Evolutionary conservation across 1,140 invertebrate species (phyloP).

Genomic region (Polypedilum pembai): DNA sequence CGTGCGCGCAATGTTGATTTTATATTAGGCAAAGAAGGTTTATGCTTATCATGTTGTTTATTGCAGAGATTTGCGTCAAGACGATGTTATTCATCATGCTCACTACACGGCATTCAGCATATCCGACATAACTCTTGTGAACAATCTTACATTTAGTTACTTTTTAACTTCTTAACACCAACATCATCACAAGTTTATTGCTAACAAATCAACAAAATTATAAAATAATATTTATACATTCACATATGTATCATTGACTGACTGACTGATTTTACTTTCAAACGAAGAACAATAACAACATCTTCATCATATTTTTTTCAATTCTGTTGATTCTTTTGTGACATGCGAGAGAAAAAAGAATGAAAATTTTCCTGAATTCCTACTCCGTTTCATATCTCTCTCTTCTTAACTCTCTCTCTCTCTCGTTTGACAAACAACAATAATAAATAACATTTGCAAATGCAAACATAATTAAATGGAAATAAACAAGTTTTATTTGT

Average conservation of each 20-base stretch:
- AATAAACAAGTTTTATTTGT: conserved; percentile 13
- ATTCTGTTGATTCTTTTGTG: no score
- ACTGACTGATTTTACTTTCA: background rate
- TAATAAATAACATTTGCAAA: background rate
- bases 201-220: no score
- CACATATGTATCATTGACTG: background rate
- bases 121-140: conserved; percentile 66
- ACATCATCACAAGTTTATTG: no score
- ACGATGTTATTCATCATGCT: conserved; percentile 62
- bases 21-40: conserved; percentile 16
- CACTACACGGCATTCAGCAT: conserved; percentile 55
- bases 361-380: no score
- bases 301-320: background rate
- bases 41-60: conserved; percentile 34
- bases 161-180: background rate
- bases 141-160: conserved; percentile 65
- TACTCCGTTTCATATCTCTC: no score
- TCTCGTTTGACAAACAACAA: background rate
- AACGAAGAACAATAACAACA: background rate
- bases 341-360: no score
- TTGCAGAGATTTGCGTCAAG: conserved; percentile 63
- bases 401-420: background rate
- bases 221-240: no score
- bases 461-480: conserved; percentile 19
- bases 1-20: conserved; percentile 2